A percentile compares a stretch with the other conserved stretches of the same genome.
Conservation (phyloP, 2,888 invertebrate species). For the Plagodis dolabraria region DNA sequence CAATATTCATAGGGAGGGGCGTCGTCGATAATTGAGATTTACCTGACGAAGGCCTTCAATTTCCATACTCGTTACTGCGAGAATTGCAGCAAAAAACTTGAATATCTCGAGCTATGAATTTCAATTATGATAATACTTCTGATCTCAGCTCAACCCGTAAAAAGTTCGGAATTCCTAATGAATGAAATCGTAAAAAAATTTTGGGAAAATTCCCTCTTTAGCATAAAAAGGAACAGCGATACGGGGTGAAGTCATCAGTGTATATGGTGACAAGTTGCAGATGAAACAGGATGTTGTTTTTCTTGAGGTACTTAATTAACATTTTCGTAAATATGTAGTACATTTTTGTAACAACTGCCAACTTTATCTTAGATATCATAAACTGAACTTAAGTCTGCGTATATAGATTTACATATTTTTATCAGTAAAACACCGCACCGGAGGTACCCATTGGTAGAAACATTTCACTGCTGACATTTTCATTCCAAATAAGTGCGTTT, state of each 20-base stretch:
- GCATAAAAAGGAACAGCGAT: conserved; percentile 30
- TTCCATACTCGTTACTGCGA: conserved; percentile 54
- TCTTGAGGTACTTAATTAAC: too few relatives aligned
- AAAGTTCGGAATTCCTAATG: conserved; percentile 32
- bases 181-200: conserved; percentile 32
- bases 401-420: too few relatives aligned
- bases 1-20: conserved; percentile 72
- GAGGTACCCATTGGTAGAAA: neutral
- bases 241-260: conserved; percentile 30
- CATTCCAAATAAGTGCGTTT: conserved; percentile 31
- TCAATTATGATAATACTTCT: conserved; percentile 32
- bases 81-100: conserved; percentile 34
- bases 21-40: conserved; percentile 73
- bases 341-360: too few relatives aligned
- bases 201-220: conserved; percentile 29
- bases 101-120: conserved; percentile 32
- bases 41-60: conserved; percentile 58
- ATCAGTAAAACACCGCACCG: too few relatives aligned
- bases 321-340: too few relatives aligned
- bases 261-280: conserved; percentile 24
- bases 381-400: too few relatives aligned
- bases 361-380: too few relatives aligned
- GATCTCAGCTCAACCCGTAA: conserved; percentile 26
- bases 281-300: conserved; percentile 12
- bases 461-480: conserved; percentile 31